These are phyloP conservation scores for Circaetus cinerascens DNA, from an alignment of 2,113 vertebrate genomes.

Conservation along the genomic window DNA sequence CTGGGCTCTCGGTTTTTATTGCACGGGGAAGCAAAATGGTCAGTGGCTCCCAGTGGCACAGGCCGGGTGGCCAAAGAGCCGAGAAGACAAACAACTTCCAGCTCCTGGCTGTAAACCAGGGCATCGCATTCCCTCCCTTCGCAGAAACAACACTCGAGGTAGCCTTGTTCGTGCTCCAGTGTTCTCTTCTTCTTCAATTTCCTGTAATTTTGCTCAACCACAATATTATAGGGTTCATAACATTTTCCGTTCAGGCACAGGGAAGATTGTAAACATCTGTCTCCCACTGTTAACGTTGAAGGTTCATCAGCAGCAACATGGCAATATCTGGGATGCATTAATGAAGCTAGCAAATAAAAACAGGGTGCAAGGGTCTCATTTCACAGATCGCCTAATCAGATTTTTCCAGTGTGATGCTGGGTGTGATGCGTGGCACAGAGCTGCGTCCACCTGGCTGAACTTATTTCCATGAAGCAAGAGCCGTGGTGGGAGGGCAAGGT, in stretches of 20 bases:
- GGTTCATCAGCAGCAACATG: not conserved
- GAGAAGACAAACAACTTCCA: not conserved
- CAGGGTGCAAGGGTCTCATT: not conserved
- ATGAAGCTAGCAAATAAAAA: not conserved
- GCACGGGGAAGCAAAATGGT: not conserved
- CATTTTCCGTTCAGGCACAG: not conserved
- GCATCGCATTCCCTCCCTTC: not conserved
- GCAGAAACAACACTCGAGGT: not conserved
- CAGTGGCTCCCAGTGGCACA: not conserved
- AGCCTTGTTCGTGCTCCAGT: not conserved
- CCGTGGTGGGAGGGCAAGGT: not conserved
- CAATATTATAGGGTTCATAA: not conserved
- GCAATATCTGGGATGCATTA: not conserved
- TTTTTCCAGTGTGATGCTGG: not conserved
- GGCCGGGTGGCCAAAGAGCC: fast-evolving
- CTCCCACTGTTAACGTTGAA: not conserved
- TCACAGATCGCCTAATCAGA: not conserved
- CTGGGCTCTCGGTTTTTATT: not conserved
- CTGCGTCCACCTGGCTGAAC: not conserved
- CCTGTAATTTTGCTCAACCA: not conserved
- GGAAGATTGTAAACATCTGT: not conserved
- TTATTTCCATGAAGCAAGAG: not conserved
- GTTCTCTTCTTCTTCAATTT: not conserved
- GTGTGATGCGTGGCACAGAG: not conserved
- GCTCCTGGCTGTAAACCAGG: not conserved